These are phyloP conservation scores for Coregonus sp. DNA, from an alignment of 2,797 vertebrate genomes.

Conservation along the genomic window DNA sequence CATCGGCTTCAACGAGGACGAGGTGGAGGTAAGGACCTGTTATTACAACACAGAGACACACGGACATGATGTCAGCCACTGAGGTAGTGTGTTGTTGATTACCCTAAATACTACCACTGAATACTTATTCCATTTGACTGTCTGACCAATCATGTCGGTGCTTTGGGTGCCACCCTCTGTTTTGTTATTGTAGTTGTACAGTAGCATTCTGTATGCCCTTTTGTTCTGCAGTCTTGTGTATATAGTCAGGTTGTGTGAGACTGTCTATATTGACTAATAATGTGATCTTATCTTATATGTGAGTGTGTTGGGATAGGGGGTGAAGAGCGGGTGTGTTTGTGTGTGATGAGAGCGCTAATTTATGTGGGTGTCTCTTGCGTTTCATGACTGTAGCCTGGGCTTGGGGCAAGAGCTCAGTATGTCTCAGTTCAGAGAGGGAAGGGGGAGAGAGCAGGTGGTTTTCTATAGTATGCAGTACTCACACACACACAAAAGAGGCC, in stretches of 20 bases:
- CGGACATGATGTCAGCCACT: background rate
- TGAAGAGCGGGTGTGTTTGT: background rate
- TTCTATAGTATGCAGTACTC: background rate
- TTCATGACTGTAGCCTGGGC: slow-evolving; percentile 40
- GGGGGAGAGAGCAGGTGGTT: slow-evolving; percentile 21
- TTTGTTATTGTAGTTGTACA: background rate
- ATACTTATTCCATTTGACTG: background rate
- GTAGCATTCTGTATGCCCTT: background rate
- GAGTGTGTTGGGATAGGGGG: background rate
- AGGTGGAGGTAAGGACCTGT: slow-evolving; percentile 88
- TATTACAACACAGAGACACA: background rate
- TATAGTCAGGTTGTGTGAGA: background rate
- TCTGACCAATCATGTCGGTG: background rate
- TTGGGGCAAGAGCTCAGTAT: slow-evolving; percentile 33
- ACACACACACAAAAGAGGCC: no score
- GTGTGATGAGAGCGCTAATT: slow-evolving; percentile 38
- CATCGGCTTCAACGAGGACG: slow-evolving; percentile 89
- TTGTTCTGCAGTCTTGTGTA: background rate
- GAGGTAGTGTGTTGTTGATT: background rate
- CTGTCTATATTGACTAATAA: background rate
- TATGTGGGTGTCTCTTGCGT: slow-evolving; percentile 47
- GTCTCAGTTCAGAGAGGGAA: slow-evolving; percentile 17
- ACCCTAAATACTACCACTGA: no score
- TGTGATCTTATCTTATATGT: background rate
- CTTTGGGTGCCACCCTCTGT: background rate